Base-by-base conservation (phyloP, 1,140 invertebrate species). In the Bombus difficillimus region DNA sequence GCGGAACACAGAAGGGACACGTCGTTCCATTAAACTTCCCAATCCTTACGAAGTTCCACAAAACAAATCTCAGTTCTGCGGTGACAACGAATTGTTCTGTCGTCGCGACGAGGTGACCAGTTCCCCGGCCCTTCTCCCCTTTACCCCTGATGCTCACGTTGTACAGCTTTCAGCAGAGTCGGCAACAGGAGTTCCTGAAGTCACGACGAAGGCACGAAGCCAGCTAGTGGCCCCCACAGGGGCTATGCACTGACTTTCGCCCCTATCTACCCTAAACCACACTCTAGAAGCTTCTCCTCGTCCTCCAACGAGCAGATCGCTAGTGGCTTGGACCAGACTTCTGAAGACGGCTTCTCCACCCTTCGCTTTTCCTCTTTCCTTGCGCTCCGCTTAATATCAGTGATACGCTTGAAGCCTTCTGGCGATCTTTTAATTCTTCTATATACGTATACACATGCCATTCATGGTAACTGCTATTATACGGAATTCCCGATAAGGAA, bases 181-280 rank as follows among this genome's bases (percentile, higher is more conserved):
- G 93, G 92, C 92, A 92, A 92, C 91, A 91, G 87, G 91, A 93
- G 92, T 94, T 92, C 88, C 84, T 86, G 90, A 93, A 93, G 93
- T 92, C 92, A 90, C 86, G 87, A 92, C 89, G 88, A 88, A 89
- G 89, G 92, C 93, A 93, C 91, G 93, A 90, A 92, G 91, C 86
- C 90, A 72, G 89, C 91, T 94, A 94, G 94, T 94, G 93, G 93
- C 92, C 93, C 94, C 94, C 94, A 92, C 83, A 94, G 94, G 94
- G 90, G 94, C 93, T 94, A 92, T 94, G 92, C 92, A 87, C 92
- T 92, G 92, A 93, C 93, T 94, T 93, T 92, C 91, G 91, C 92
- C 91, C 90, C 90, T 91, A 91, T 91, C 90, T 91, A 90, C 89
- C 85, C 89, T 90, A 91, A 91, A 90, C 89, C 89, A 87, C 84